Evolutionary conservation across 1,140 invertebrate species (phyloP).

Genomic region (Gryon sp.): DNA sequence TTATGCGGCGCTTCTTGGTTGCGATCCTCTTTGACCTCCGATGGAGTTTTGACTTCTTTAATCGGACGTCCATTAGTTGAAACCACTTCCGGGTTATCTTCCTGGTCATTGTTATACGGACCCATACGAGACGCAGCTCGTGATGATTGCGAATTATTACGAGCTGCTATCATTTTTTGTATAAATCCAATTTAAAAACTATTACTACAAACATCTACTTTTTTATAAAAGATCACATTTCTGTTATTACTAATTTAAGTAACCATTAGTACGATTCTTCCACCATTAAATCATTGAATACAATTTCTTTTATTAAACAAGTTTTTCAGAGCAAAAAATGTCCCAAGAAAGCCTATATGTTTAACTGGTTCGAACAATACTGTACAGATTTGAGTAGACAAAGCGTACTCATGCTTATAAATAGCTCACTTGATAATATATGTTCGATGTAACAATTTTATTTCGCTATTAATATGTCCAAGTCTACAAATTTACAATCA

Average conservation of each 20-base stretch:
- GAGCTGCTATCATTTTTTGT: constrained; percentile 70
- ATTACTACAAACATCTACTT: constrained; percentile 2
- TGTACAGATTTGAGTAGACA: too few relatives aligned
- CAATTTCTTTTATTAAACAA: too few relatives aligned
- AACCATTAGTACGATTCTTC: background rate
- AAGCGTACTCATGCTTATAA: too few relatives aligned
- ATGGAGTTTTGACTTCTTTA: constrained; percentile 42
- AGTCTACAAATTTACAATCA: background rate
- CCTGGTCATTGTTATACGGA: constrained; percentile 65
- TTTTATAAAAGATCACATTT: constrained; percentile 33
- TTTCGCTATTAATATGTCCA: constrained; percentile 22
- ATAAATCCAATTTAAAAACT: constrained; percentile 3
- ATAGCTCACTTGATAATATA: constrained; percentile 20
- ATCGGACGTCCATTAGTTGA: constrained; percentile 41
- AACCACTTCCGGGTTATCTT: constrained; percentile 32
- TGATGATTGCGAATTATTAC: constrained; percentile 68
- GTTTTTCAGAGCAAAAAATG: too few relatives aligned
- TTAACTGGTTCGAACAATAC: too few relatives aligned
- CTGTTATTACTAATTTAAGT: constrained; percentile 11
- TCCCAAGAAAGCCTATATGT: too few relatives aligned
- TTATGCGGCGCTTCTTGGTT: constrained; percentile 76
- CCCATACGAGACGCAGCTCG: constrained; percentile 68
- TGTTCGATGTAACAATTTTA: constrained; percentile 14
- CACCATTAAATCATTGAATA: background rate
- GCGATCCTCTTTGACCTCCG: constrained; percentile 67